Conservation (phyloP, 2,113 vertebrate species). For the Otolemur garnettii region DNA sequence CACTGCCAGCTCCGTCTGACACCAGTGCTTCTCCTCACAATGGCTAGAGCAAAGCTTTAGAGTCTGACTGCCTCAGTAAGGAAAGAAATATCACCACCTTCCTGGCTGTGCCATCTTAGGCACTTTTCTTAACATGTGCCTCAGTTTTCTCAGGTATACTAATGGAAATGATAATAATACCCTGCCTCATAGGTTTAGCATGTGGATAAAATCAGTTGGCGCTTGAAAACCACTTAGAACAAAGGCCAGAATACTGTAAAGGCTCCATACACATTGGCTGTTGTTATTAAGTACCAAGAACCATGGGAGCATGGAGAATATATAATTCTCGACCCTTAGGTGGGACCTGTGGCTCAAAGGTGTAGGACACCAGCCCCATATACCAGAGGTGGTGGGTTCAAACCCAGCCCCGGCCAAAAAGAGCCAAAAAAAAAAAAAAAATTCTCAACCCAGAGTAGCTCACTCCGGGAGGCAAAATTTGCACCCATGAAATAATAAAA, state of each 20-base stretch:
- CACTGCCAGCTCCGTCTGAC: not conserved
- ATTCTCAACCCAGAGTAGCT: not conserved
- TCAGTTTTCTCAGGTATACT: not conserved
- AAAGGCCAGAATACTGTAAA: not conserved
- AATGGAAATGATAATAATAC: not conserved
- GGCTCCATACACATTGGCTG: not conserved
- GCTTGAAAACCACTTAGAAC: not conserved
- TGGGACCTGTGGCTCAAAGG: no score
- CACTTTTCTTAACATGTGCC: not conserved
- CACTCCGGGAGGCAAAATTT: not conserved
- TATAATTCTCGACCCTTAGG: not conserved
- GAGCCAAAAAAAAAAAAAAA: no score
- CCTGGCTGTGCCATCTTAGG: not conserved
- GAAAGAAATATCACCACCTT: not conserved
- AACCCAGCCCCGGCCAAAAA: no score
- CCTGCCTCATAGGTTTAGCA: not conserved
- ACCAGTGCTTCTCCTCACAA: not conserved
- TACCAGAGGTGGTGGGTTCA: no score
- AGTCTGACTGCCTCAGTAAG: no score
- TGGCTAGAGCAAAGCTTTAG: not conserved
- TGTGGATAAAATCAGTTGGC: not conserved
- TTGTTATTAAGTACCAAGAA: not conserved
- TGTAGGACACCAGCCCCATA: no score
- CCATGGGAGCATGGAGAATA: rapidly evolving
- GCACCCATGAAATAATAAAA: not conserved